Evolutionary conservation across 2,888 invertebrate genomes (phyloP).

Genomic region (Drosophila antonietae): DNA sequence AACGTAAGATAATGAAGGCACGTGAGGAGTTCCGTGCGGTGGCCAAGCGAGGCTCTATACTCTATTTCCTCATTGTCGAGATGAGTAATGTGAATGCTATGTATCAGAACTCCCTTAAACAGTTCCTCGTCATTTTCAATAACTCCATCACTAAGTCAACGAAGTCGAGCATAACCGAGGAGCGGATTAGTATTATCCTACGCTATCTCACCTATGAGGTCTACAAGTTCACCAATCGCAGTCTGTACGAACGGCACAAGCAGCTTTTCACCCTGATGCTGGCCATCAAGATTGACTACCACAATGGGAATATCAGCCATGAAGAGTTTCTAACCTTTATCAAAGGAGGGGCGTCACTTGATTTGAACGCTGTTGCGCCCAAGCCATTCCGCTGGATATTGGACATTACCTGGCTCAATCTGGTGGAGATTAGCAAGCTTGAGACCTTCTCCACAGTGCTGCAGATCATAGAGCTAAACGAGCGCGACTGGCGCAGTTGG

Average conservation of each 20-base stretch:
- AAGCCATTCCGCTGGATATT: constrained; percentile 98
- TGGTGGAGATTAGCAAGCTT: constrained; percentile 96
- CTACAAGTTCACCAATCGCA: constrained; percentile 95
- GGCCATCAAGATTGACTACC: constrained; percentile 97
- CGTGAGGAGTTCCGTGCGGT: constrained; percentile 98
- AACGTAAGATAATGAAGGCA: constrained; percentile 96
- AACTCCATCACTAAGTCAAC: constrained; percentile 95
- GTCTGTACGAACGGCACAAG: constrained; percentile 97
- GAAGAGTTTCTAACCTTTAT: constrained; percentile 98
- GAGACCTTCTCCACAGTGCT: constrained; percentile 92
- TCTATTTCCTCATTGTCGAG: constrained; percentile 98
- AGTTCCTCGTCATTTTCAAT: constrained; percentile 97
- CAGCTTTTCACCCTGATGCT: constrained; percentile 96
- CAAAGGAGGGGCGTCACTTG: constrained; percentile 97
- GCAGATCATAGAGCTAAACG: constrained; percentile 92
- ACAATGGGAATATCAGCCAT: constrained; percentile 91
- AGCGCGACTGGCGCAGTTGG: constrained; percentile 95
- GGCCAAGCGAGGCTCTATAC: constrained; percentile 95
- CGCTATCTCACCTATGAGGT: constrained; percentile 95
- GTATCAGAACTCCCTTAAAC: constrained; percentile 98
- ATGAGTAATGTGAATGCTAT: constrained; percentile 98
- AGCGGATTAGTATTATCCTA: constrained; percentile 94
- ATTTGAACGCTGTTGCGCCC: constrained; percentile 95
- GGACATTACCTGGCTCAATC: constrained; percentile 97
- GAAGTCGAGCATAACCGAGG: constrained; percentile 93